Evolutionary conservation across 2,113 vertebrate genomes (phyloP), one percentile per base, ranked within the genome.

Genomic region (Chaetura pelagica): DNA sequence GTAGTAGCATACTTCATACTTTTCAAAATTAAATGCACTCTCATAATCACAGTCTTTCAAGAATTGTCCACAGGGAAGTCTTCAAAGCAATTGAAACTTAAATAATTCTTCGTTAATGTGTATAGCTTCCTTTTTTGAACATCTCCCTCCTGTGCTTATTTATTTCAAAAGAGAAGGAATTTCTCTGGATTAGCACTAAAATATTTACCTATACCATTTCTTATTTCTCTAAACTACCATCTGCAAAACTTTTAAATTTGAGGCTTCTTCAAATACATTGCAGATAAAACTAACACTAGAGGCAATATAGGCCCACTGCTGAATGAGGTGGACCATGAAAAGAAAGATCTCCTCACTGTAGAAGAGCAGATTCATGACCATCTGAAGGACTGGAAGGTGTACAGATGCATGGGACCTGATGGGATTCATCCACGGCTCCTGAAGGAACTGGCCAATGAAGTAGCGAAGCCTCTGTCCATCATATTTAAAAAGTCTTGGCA

Each of bases 1-100:
- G 76, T 4, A 66, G 24, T 46, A 44, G 52, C 12, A 34, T 5
- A 34, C 2, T 64, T 72, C 0, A 0, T 78, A 26, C 7, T 67
- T 90, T 81, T 79, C 30, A 66, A 85, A 92, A 85, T 82, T 58
- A 92, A 52, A 32, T 67, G 7, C 6, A 21, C 10, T 90, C 13
- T 72, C 4, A 15, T 44, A 59, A 75, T 34, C 58, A 6, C 7
- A 29, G 1, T 40, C 22, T 87, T 84, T 90, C 10, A 69, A 42
- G 35, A 81, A 4, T 5, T 62, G 19, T 63, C 57, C 16, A 10
- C 15, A 62, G 8, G 23, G n/a, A 87, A 32, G 3, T n/a, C 40
- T 71, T 66, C 15, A 69, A 68, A 54, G 48, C 57, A 19, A 74
- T 7, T 55, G 52, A 72, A 71, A 76, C 7, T 22, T 71, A 55